A percentile compares a stretch with the other conserved stretches of the same genome.
phyloP scores from a whole-genome alignment of 2,888 invertebrate species.

The Elysia crispata region DNA sequence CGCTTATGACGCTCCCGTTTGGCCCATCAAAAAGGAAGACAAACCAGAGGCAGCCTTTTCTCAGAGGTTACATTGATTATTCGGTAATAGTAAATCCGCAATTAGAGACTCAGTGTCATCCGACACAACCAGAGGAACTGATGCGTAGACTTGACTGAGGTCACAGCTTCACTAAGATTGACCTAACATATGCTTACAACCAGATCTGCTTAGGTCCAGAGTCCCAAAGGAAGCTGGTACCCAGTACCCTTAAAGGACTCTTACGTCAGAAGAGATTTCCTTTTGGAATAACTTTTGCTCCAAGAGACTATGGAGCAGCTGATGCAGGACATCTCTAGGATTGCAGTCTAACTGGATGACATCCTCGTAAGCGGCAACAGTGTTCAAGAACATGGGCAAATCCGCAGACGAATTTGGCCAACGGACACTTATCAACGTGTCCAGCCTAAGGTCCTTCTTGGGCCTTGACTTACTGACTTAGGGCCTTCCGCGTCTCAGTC shows the following conservation, averaged over 20 bases:
- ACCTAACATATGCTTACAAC: constrained; percentile 42
- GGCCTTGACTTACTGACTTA: too few species aligned
- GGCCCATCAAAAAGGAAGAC: constrained; percentile 21
- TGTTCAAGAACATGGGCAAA: constrained; percentile 25
- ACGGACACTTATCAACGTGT: constrained; percentile 39
- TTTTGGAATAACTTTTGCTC: constrained; percentile 42
- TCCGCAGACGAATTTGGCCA: neutral
- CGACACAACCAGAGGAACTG: constrained; percentile 61
- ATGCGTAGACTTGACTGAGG: constrained; percentile 55
- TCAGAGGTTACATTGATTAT: constrained; percentile 62
- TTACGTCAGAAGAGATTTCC: constrained; percentile 46
- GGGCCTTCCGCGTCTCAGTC: too few species aligned
- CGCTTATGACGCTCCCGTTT: constrained; percentile 26
- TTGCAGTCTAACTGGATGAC: constrained; percentile 28
- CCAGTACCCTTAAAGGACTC: constrained; percentile 39
- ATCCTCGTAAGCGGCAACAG: constrained; percentile 24
- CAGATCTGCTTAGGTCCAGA: constrained; percentile 51
- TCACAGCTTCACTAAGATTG: constrained; percentile 50
- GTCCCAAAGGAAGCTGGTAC: constrained; percentile 32
- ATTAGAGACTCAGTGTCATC: constrained; percentile 63
- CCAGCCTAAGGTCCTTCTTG: constrained; percentile 40
- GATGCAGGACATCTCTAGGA: constrained; percentile 13
- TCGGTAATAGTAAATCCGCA: constrained; percentile 60
- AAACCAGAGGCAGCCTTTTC: neutral
- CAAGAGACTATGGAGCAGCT: constrained; percentile 34